These are phyloP conservation scores for Bellardia bayeri DNA, from an alignment of 2,888 invertebrate species.

Conservation along the genomic window DNA sequence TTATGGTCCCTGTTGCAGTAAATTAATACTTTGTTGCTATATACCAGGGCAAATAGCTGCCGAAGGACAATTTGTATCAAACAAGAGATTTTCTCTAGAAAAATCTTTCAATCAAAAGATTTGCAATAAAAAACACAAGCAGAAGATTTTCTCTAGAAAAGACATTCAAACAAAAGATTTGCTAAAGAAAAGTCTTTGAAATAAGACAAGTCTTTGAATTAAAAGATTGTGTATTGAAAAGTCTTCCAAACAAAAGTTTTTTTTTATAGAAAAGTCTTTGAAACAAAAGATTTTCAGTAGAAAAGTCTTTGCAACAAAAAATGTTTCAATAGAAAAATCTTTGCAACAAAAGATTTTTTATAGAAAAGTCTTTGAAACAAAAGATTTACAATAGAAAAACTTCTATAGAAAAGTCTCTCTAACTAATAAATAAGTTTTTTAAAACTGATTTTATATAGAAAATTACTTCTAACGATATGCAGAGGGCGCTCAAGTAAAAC, in stretches of 20 bases:
- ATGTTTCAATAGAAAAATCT: neutral
- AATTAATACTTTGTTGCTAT: too few species aligned
- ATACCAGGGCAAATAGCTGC: too few species aligned
- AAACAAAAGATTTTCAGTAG: neutral
- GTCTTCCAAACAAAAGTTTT: neutral
- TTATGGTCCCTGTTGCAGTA: too few species aligned
- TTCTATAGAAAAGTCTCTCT: too few species aligned
- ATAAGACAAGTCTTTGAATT: neutral
- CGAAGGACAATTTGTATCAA: neutral
- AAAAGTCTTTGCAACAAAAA: neutral
- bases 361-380: neutral
- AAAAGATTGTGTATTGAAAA: neutral
- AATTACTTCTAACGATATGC: too few species aligned
- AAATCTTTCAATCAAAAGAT: neutral
- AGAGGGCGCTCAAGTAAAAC: too few species aligned
- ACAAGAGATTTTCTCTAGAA: neutral
- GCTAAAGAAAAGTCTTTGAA: neutral
- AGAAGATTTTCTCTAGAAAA: neutral
- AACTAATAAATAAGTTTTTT: too few species aligned
- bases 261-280: neutral
- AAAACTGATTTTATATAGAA: too few species aligned
- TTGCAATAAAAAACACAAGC: neutral
- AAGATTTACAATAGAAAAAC: too few species aligned
- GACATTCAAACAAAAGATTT: neutral
- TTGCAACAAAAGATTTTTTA: neutral